phyloP scores from a whole-genome alignment of 2,797 vertebrate species.

The Acanthurus tractus region DNA sequence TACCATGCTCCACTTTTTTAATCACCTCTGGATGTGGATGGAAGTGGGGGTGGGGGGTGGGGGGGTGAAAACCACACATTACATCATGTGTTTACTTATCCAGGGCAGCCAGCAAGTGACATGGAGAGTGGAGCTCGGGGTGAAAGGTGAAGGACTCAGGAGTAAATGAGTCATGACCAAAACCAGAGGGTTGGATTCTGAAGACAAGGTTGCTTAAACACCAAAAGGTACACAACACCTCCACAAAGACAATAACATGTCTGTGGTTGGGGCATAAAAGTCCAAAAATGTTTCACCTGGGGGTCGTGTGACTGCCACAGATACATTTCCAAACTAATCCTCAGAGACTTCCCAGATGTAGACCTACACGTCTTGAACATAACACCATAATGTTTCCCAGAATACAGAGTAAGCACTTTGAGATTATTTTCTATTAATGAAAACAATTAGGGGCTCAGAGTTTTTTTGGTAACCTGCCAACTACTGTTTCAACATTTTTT shows the following conservation, averaged over 20 bases:
- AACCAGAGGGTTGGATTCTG: slow-evolving; percentile 71
- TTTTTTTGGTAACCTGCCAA: slow-evolving; percentile 78
- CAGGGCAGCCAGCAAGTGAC: slow-evolving; percentile 71
- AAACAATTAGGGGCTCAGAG: slow-evolving; percentile 79
- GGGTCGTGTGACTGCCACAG: slow-evolving; percentile 60
- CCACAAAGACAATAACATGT: slow-evolving; percentile 35
- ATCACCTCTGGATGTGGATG: slow-evolving; percentile 70
- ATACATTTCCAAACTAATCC: slow-evolving; percentile 74
- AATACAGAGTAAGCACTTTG: slow-evolving; percentile 74
- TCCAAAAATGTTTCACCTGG: slow-evolving; percentile 55
- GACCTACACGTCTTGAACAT: slow-evolving; percentile 61
- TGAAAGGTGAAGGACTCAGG: slow-evolving; percentile 84
- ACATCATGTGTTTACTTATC: slow-evolving; percentile 84
- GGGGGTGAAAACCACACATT: slow-evolving; percentile 75
- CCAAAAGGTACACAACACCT: slow-evolving; percentile 59
- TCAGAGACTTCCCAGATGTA: slow-evolving; percentile 74
- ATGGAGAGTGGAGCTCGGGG: slow-evolving; percentile 74
- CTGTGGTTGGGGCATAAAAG: slow-evolving; percentile 34
- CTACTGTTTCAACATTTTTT: slow-evolving; percentile 75
- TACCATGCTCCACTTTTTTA: slow-evolving; percentile 48
- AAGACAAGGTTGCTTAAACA: slow-evolving; percentile 74
- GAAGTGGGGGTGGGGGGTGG: background rate
- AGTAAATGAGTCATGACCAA: slow-evolving; percentile 85
- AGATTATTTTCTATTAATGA: slow-evolving; percentile 83
- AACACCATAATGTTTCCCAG: slow-evolving; percentile 76